phyloP scores from a whole-genome alignment of 2,113 vertebrate genomes.

The Callorhinus ursinus region DNA sequence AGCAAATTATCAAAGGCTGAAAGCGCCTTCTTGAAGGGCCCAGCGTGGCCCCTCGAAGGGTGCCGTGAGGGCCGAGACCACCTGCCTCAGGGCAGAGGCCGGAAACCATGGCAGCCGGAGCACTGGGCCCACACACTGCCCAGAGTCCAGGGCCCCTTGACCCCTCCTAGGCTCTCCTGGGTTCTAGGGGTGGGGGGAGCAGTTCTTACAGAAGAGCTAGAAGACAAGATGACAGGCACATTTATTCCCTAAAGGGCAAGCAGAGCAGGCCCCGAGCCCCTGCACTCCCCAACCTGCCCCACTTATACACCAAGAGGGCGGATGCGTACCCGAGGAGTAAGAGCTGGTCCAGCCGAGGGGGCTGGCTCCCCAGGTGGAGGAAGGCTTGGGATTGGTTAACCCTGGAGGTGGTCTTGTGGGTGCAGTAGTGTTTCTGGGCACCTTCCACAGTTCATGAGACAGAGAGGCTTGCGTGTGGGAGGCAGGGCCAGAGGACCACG shows the following conservation, averaged over 20 bases:
- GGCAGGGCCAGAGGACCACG: constrained; percentile 96
- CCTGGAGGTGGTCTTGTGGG: constrained; percentile 96
- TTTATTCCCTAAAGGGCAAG: accelerated
- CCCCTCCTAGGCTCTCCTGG: neutral
- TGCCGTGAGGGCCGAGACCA: neutral
- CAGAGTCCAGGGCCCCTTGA: accelerated
- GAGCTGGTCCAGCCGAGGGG: constrained; percentile 96
- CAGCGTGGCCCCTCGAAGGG: neutral
- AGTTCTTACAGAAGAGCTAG: too few species aligned
- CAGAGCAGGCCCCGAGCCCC: neutral
- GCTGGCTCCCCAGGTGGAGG: constrained; percentile 95
- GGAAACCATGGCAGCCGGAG: neutral
- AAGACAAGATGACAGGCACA: neutral
- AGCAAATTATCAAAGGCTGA: neutral
- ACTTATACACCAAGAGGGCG: accelerated
- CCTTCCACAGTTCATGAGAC: constrained; percentile 99
- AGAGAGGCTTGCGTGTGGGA: constrained; percentile 95
- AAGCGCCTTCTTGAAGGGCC: neutral
- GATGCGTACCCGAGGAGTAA: constrained; percentile 92
- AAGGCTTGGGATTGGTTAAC: constrained; percentile 95
- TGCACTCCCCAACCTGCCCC: accelerated
- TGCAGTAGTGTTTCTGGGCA: constrained; percentile 93
- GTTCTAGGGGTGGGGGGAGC: neutral
- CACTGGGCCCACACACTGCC: accelerated
- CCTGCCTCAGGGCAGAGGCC: neutral